These are phyloP conservation scores for honey bee (Apis mellifera) DNA, from an alignment of 1,140 invertebrate species.

Conservation along the genomic window Amel_HAv3.1 CM009931.2:8616001-8616500, in stretches of 20 bases:
- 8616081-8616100: too few relatives aligned
- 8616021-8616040: too few relatives aligned
- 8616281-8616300: slow-evolving; percentile 3
- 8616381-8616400: slow-evolving; percentile 53
- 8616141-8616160: background rate
- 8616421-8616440: slow-evolving; percentile 50
- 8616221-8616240: background rate
- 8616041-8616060: too few relatives aligned
- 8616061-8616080: too few relatives aligned
- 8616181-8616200: background rate
- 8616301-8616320: background rate
- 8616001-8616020: too few relatives aligned
- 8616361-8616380: background rate
- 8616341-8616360: too few relatives aligned
- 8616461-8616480: slow-evolving; percentile 66
- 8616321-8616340: too few relatives aligned
- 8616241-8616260: slow-evolving; percentile 17
- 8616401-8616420: slow-evolving; percentile 65
- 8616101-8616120: too few relatives aligned
- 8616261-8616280: slow-evolving; percentile 9
- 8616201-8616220: background rate
- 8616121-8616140: background rate
- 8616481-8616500: slow-evolving; percentile 41
- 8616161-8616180: background rate
- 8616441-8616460: slow-evolving; percentile 66